phyloP scores from a whole-genome alignment of 2,888 invertebrate species.

The Tupiocoris notatus region DNA sequence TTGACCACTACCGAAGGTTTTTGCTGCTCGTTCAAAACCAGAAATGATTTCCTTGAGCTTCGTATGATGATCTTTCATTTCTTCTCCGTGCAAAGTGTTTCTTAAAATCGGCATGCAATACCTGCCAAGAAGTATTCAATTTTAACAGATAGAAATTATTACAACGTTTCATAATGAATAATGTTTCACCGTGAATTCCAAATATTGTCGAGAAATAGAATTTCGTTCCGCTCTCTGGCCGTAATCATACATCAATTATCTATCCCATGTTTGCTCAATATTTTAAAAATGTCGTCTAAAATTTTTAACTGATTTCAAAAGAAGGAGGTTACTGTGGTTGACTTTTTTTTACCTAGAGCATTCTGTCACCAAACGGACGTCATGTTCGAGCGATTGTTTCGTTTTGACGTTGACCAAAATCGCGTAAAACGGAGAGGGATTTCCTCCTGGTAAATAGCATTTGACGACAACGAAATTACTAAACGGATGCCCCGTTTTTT shows the following conservation, averaged over 20 bases:
- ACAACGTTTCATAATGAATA: too few species aligned
- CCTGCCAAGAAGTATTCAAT: too few species aligned
- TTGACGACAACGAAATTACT: slow-evolving; percentile 12
- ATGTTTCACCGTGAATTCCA: too few species aligned
- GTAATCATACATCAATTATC: too few species aligned
- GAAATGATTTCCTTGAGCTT: slow-evolving; percentile 23
- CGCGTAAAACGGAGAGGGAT: background rate
- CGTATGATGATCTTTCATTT: slow-evolving; percentile 27
- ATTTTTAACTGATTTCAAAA: too few species aligned
- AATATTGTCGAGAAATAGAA: too few species aligned
- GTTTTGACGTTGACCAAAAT: slow-evolving; percentile 14
- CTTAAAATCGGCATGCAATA: slow-evolving; percentile 22
- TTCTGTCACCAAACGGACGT: slow-evolving; percentile 20
- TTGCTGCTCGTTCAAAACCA: background rate
- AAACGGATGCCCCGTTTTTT: slow-evolving; percentile 1
- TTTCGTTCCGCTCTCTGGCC: too few species aligned
- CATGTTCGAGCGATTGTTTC: background rate
- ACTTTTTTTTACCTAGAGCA: slow-evolving; percentile 31
- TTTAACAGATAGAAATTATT: too few species aligned
- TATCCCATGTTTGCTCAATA: too few species aligned
- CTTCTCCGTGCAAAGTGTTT: slow-evolving; percentile 31
- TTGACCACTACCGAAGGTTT: slow-evolving; percentile 23
- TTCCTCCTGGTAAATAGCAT: background rate
- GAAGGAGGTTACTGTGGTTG: too few species aligned
- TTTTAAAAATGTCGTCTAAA: too few species aligned